phyloP scores from a whole-genome alignment of 2,888 invertebrate species.

The Sepioteuthis lessoniana region DNA sequence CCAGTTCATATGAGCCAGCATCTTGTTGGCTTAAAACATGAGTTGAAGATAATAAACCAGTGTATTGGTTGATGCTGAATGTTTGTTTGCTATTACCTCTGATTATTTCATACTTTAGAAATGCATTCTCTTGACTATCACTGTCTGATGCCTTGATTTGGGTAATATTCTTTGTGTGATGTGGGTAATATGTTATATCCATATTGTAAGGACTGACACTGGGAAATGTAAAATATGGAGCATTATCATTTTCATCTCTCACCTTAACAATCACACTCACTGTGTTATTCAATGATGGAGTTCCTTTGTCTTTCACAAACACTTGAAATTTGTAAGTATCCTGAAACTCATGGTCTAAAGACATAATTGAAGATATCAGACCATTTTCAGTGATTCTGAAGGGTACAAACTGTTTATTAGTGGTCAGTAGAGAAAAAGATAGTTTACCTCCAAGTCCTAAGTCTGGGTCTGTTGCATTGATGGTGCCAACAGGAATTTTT shows the following conservation, averaged over 20 bases:
- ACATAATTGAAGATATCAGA: neutral
- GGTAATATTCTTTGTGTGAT: neutral
- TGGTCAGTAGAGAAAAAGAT: neutral
- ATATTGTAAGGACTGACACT: slow-evolving; percentile 11
- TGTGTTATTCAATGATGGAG: slow-evolving; percentile 1
- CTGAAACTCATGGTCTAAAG: slow-evolving; percentile 1
- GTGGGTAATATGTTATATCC: neutral
- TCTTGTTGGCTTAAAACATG: slow-evolving; percentile 33
- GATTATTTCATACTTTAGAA: slow-evolving; percentile 33
- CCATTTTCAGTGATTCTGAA: neutral
- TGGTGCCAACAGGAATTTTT: neutral
- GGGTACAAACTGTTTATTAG: neutral
- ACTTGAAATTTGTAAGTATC: neutral
- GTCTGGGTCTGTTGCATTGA: neutral
- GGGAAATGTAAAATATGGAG: slow-evolving; percentile 23
- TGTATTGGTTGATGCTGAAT: neutral
- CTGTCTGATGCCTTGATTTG: slow-evolving; percentile 23
- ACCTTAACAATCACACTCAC: slow-evolving; percentile 1
- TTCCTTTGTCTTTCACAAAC: neutral
- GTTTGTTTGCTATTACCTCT: neutral
- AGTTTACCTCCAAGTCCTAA: slow-evolving; percentile 8
- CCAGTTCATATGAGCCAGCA: neutral
- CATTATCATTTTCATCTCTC: slow-evolving; percentile 33
- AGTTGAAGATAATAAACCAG: slow-evolving; percentile 33
- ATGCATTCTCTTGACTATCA: neutral